Evolutionary conservation across 2,888 invertebrate species (phyloP).

Genomic region (Pandemis cinnamomeana): DNA sequence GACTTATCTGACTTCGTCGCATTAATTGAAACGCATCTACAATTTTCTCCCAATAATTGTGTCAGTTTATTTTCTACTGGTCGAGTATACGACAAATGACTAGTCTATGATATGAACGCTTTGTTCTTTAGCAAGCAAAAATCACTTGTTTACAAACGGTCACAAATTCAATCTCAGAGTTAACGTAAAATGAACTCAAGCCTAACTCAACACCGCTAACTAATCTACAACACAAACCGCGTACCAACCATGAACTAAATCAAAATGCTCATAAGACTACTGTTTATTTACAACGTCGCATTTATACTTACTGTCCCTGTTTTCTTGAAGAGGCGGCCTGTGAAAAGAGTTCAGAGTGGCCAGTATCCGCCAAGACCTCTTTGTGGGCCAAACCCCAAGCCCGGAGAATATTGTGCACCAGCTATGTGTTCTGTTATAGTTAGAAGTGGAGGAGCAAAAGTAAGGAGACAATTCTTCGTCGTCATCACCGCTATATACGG

Average conservation of each 20-base stretch:
- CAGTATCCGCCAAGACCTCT: not conserved
- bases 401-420: not conserved
- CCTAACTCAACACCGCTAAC: not conserved
- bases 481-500: too few relatives aligned
- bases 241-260: slow-evolving; percentile 4
- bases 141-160: not conserved
- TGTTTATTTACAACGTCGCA: not conserved
- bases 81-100: too few relatives aligned
- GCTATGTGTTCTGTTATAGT: not conserved
- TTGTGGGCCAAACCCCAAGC: not conserved
- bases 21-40: too few relatives aligned
- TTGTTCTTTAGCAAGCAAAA: too few relatives aligned
- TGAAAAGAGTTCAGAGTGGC: not conserved
- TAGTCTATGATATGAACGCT: too few relatives aligned
- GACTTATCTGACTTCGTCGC: too few relatives aligned
- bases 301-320: not conserved
- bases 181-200: not conserved
- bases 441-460: not conserved
- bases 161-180: not conserved
- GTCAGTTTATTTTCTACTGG: too few relatives aligned
- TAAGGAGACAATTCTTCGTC: not conserved
- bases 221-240: not conserved
- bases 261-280: slow-evolving; percentile 2
- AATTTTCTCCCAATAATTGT: too few relatives aligned
- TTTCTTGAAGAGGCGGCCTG: not conserved